These are phyloP conservation scores for Leucoraja ocellata DNA, from an alignment of 2,797 vertebrate genomes.

Conservation along the genomic window DNA sequence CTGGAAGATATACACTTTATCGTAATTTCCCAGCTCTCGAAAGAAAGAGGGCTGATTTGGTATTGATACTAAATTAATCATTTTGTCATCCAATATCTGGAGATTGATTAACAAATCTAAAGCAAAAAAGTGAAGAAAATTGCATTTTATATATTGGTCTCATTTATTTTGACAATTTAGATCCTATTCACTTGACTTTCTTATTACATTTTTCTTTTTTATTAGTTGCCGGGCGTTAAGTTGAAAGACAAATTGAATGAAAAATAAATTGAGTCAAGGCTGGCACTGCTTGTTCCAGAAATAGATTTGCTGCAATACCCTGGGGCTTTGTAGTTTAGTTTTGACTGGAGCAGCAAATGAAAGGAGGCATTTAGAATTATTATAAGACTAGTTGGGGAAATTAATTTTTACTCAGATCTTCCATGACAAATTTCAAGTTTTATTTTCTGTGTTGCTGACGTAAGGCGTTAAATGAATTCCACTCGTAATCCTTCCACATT, in stretches of 20 bases:
- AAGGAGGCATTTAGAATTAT: constrained; percentile 21
- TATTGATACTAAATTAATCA: too few relatives aligned
- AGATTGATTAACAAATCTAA: neutral
- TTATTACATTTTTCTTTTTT: neutral
- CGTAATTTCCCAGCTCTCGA: too few relatives aligned
- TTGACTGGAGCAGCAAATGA: neutral
- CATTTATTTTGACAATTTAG: neutral
- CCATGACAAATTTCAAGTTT: neutral
- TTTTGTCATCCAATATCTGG: too few relatives aligned
- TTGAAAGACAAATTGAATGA: neutral
- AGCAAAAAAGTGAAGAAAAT: neutral
- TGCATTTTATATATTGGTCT: neutral
- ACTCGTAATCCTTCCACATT: neutral
- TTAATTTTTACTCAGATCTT: constrained; percentile 7
- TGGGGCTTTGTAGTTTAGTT: neutral
- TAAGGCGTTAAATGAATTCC: neutral
- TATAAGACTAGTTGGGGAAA: neutral
- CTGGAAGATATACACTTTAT: too few relatives aligned
- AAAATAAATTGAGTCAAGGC: constrained; percentile 24
- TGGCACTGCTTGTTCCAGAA: constrained; percentile 6
- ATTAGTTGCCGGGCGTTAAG: neutral
- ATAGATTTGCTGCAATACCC: neutral
- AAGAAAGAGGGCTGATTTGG: too few relatives aligned
- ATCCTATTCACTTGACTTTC: neutral
- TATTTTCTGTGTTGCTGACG: neutral